A percentile compares a stretch with the other conserved stretches of the same genome.
Evolutionary conservation across 2,797 vertebrate species (phyloP).

Genomic region (Ctenopoma kingsleyae): DNA sequence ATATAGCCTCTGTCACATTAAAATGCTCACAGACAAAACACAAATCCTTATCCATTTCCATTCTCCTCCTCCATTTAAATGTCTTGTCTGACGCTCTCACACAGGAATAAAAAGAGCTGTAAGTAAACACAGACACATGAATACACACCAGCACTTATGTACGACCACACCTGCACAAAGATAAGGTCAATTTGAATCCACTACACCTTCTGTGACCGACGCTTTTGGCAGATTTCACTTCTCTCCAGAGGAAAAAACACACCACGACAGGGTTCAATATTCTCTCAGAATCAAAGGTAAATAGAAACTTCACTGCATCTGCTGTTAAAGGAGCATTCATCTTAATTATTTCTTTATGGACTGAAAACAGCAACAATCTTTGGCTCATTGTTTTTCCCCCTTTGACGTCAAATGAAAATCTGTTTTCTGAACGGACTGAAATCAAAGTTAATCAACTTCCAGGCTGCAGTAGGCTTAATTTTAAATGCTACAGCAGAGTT

Average conservation of each 20-base stretch:
- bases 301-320: constrained; percentile 7
- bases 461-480: constrained; percentile 9
- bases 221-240: constrained; percentile 33
- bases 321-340: constrained; percentile 3
- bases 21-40: constrained; percentile 31
- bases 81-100: neutral
- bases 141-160: constrained; percentile 11
- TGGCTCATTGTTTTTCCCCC: neutral
- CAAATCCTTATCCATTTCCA: constrained; percentile 15
- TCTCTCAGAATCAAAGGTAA: neutral
- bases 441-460: constrained; percentile 42
- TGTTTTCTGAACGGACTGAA: constrained; percentile 18
- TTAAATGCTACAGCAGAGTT: constrained; percentile 11
- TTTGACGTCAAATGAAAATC: constrained; percentile 4
- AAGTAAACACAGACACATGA: constrained; percentile 26
- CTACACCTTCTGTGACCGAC: constrained; percentile 30
- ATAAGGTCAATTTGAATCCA: constrained; percentile 39
- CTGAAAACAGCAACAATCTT: neutral
- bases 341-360: constrained; percentile 16
- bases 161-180: constrained; percentile 21
- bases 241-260: constrained; percentile 41
- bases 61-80: constrained; percentile 2
- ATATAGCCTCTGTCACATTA: constrained; percentile 10
- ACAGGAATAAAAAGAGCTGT: constrained; percentile 16
- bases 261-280: constrained; percentile 13